Evolutionary conservation across 2,888 invertebrate species (phyloP).

Genomic region (Hydropsyche betteni): DNA sequence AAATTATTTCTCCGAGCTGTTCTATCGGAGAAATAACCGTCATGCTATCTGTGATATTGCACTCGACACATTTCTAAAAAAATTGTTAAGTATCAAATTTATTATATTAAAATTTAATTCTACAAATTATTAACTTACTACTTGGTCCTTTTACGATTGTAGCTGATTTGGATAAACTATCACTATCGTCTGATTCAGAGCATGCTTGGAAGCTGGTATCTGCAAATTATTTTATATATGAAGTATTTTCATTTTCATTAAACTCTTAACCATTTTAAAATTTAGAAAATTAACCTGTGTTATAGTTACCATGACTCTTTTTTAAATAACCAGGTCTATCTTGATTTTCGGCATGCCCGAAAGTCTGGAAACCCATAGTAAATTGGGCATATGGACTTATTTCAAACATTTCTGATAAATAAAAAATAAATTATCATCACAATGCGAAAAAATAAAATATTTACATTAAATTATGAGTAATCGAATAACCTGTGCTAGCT

Average conservation of each 20-base stretch:
- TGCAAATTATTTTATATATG: conserved; percentile 53
- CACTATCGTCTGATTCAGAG: conserved; percentile 66
- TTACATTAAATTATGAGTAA: background rate
- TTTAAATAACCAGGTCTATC: conserved; percentile 61
- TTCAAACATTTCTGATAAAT: conserved; percentile 60
- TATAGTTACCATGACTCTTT: conserved; percentile 61
- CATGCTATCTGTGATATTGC: conserved; percentile 52
- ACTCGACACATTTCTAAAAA: conserved; percentile 51
- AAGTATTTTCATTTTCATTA: no score
- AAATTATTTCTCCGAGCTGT: conserved; percentile 41
- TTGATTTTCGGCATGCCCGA: conserved; percentile 65
- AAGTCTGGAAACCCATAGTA: conserved; percentile 64
- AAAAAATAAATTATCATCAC: no score
- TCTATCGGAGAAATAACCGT: conserved; percentile 49
- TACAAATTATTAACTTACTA: conserved; percentile 57
- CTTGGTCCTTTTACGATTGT: conserved; percentile 63
- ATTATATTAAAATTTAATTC: background rate
- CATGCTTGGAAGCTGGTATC: conserved; percentile 66
- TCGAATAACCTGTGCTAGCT: conserved; percentile 45
- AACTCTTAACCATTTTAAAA: no score
- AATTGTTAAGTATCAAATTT: background rate
- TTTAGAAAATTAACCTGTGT: conserved; percentile 58
- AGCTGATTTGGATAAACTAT: conserved; percentile 64
- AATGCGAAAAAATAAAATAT: no score
- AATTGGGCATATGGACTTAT: conserved; percentile 67